Evolutionary conservation across 1,140 invertebrate genomes (phyloP), one percentile per base, ranked within the genome.

Genomic region (Daktulosphaira vitifoliae): DNA sequence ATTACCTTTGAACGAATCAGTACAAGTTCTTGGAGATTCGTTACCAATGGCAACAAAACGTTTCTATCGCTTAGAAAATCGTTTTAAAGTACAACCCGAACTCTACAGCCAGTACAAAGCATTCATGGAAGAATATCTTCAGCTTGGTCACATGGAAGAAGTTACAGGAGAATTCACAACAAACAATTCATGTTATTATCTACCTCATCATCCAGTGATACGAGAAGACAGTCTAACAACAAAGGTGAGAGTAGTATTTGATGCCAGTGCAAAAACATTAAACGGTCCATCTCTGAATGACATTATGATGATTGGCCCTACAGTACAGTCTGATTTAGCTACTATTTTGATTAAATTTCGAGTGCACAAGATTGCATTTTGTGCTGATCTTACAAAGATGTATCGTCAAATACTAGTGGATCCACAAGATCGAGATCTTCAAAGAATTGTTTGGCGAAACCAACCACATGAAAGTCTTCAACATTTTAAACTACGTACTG

Each of bases 391-490:
- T 59, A 64, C 68, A 16, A 75, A 76, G 68, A 77, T 77, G 76
- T 79, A 76, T 53, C 66, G 75, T 7, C 75, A 77, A 65, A 71
- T 78, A 25, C 26, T 66, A 53, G 68, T 78, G 9, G 56, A 73
- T 56, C 26, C 67, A 22, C 66, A 71, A 6, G 70, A 77, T 65
- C 51, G 69, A 7, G 68, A 74, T 26, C 74, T 72, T 48, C 76
- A 79, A 66, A 66, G 71, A 49, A 78, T 79, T 18, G 37, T 79
- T 7, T 79, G 78, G 75, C 67, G 74, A 25, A 16, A 64, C 0
- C 29, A 62, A 11, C 68, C 68, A 0, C 38, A 51, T 9, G 37
- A 74, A 48, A 38, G 54, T 15, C 42, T 77, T 1, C 69, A 68
- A 62, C 70, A 56, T 8, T 78, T 67, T 69, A 68, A 51, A 37